Base-by-base conservation (phyloP, 2,113 vertebrate genomes). In the Erpornis zantholeuca region DNA sequence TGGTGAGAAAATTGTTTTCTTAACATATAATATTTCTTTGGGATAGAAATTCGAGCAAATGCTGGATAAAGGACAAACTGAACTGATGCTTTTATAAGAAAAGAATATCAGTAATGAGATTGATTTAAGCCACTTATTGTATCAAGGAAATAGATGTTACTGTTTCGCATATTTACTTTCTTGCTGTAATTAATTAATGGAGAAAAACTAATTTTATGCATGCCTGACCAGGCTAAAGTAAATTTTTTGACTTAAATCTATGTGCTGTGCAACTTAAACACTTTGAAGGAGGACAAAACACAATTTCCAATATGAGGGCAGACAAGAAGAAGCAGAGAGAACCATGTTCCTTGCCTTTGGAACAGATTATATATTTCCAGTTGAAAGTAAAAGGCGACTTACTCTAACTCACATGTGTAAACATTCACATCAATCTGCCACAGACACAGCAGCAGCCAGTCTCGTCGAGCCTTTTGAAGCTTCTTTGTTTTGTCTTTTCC, bases 371-470 rank as follows among this genome's bases (percentile, higher is more conserved):
- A 10, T 18, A 25, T 57, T 87, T 85, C 12, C 35, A 78, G 11
- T n/a, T 75, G 47, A 40, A 90, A 79, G 42, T 38, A 82, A 71
- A 79, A 79, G 38, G 61, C n/a, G 57, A 19, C 36, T 75, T 68
- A 31, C 79, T 19, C 76, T 86, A 60, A n/a, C 42, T 79, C 24
- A 28, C 0, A 1, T 24, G 13, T 4, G 5, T 21, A 35, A 60
- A 21, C 19, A 31, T 47, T 50, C 6, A 33, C 22, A 52, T 9
- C 27, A 42, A 6, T 35, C 52, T 61, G 28, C 28, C 31, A 60
- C 0, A 0, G 13, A 50, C 5, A n/a, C 5, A 86, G 36, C 5
- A 86, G 36, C 20, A 64, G 25, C 16, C 3, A 3, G 9, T 36
- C 25, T 56, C 44, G n/a, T 69, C 0, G 2, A 63, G 25, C 25